Evolutionary conservation across 2,797 vertebrate genomes (phyloP).

Genomic region (Chaunax sp.): DNA sequence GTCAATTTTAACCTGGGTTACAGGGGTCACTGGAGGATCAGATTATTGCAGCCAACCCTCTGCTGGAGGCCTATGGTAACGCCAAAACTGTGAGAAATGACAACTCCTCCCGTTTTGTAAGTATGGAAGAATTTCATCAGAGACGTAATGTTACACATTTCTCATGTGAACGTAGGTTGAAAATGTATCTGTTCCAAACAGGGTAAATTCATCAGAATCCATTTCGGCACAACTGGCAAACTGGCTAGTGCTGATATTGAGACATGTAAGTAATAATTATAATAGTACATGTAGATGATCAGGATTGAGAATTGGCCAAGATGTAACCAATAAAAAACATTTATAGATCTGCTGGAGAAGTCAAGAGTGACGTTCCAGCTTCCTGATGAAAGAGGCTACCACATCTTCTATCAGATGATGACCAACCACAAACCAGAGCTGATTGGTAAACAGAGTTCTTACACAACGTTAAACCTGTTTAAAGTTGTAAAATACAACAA

Average conservation of each 20-base stretch:
- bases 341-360: slow-evolving; percentile 89
- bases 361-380: slow-evolving; percentile 91
- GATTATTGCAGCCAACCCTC: slow-evolving; percentile 86
- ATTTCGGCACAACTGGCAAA: slow-evolving; percentile 84
- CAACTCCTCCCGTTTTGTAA: slow-evolving; percentile 92
- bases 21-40: slow-evolving; percentile 89
- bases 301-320: background rate
- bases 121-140: slow-evolving; percentile 40
- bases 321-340: slow-evolving; percentile 20
- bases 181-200: slow-evolving; percentile 31
- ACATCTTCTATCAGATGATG: slow-evolving; percentile 92
- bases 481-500: background rate
- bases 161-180: background rate
- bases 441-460: slow-evolving; percentile 77
- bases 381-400: slow-evolving; percentile 89
- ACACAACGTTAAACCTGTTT: background rate
- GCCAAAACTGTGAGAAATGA: slow-evolving; percentile 94
- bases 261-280: slow-evolving; percentile 83
- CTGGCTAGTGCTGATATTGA: slow-evolving; percentile 92
- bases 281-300: background rate
- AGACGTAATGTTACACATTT: background rate
- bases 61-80: slow-evolving; percentile 91
- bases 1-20: background rate
- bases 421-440: slow-evolving; percentile 90
- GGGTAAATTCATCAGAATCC: slow-evolving; percentile 88